Evolutionary conservation across 2,797 vertebrate genomes (phyloP).

Genomic region (Limosa lapponica): DNA sequence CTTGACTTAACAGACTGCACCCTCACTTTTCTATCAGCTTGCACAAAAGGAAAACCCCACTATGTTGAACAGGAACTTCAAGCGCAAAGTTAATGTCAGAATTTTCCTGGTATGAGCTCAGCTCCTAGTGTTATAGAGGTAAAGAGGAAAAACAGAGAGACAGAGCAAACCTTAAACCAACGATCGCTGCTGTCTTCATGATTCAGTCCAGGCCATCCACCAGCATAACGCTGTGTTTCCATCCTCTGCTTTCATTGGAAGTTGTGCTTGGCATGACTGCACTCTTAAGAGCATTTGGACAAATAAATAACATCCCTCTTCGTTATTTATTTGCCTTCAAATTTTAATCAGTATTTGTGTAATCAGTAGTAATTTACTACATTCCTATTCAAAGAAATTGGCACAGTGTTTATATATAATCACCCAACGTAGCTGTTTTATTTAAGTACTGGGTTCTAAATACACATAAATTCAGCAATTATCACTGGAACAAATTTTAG

Average conservation of each 20-base stretch:
- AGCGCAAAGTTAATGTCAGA: not conserved
- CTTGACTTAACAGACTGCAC: not conserved
- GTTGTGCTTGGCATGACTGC: conserved; percentile 64
- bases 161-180: not conserved
- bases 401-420: conserved; percentile 47
- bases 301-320: conserved; percentile 72
- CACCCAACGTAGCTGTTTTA: conserved; percentile 12
- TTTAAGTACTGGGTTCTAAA: conserved; percentile 58
- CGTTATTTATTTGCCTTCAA: conserved; percentile 71
- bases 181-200: not conserved
- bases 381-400: conserved; percentile 59
- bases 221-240: conserved; percentile 28
- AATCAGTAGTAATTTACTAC: conserved; percentile 66
- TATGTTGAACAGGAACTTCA: not conserved
- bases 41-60: not conserved
- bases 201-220: conserved; percentile 24
- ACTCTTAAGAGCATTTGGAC: conserved; percentile 59
- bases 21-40: not conserved
- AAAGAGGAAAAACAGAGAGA: not conserved
- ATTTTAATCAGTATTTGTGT: conserved; percentile 73
- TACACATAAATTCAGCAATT: conserved; percentile 63
- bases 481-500: conserved; percentile 62
- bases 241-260: conserved; percentile 58
- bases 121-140: not conserved
- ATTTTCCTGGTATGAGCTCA: not conserved